phyloP scores from a whole-genome alignment of 53 echinoderm and acorn worm genomes.

The Paracentrotus lividus region DNA sequence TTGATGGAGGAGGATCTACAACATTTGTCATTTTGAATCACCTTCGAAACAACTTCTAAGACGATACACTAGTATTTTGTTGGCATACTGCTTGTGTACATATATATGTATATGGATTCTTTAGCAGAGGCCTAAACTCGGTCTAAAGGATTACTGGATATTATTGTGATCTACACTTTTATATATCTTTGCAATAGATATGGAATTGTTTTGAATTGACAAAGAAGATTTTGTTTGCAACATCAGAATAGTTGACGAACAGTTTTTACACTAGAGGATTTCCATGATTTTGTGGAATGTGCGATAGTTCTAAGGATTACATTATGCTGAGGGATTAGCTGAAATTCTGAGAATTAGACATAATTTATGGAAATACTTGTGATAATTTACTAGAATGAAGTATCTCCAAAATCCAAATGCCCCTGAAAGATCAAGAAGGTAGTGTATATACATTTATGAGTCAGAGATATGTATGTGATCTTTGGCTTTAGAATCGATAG shows the following conservation, averaged over 20 bases:
- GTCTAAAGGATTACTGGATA: neutral
- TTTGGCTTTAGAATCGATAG: too few species aligned
- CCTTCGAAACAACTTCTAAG: neutral
- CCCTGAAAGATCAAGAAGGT: neutral
- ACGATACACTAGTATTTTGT: neutral
- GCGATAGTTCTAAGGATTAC: neutral
- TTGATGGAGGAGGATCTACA: neutral
- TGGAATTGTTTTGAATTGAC: neutral
- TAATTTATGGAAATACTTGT: neutral
- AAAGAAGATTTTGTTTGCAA: neutral
- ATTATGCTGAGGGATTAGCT: neutral
- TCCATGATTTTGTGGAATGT: neutral
- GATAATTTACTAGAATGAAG: neutral
- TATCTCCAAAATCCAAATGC: neutral
- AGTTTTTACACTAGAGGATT: neutral
- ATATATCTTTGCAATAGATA: neutral
- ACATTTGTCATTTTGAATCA: constrained; percentile 22
- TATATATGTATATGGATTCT: neutral
- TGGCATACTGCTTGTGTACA: neutral
- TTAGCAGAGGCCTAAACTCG: neutral
- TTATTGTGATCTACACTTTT: neutral
- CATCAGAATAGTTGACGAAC: neutral
- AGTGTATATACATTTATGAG: neutral
- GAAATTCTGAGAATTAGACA: too few species aligned
- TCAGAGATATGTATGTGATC: too few species aligned